These are phyloP conservation scores for Physocephala rufipes DNA, from an alignment of 2,888 invertebrate species.

Conservation along the genomic window DNA sequence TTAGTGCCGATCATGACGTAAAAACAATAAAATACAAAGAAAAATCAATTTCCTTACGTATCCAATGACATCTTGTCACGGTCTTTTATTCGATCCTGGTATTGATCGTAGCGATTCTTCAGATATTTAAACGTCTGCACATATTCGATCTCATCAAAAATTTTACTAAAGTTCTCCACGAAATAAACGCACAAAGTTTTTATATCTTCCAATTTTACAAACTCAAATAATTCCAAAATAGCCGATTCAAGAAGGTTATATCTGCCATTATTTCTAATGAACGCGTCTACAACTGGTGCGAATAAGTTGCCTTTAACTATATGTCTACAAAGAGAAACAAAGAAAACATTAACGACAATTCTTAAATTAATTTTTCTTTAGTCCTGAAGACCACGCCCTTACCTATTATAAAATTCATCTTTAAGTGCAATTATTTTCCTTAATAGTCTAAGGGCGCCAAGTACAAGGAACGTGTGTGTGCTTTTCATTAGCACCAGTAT, in stretches of 20 bases:
- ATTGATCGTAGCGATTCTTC: conserved; percentile 87
- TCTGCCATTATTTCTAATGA: conserved; percentile 94
- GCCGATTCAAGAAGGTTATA: conserved; percentile 99
- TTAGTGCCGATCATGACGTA: background rate
- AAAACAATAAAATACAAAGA: background rate
- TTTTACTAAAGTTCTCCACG: conserved; percentile 95
- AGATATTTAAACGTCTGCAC: conserved; percentile 97
- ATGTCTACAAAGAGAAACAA: conserved; percentile 71
- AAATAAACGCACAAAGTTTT: conserved; percentile 91
- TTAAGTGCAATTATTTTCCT: conserved; percentile 96
- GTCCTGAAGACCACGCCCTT: conserved; percentile 33
- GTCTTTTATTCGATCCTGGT: conserved; percentile 90
- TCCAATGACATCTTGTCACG: conserved; percentile 78
- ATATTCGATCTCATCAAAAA: conserved; percentile 94
- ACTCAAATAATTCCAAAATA: conserved; percentile 99
- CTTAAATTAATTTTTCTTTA: background rate
- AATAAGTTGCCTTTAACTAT: conserved; percentile 95
- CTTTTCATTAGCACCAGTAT: conserved; percentile 97
- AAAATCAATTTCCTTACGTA: conserved; percentile 67
- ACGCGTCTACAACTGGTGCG: conserved; percentile 95
- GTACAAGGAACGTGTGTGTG: conserved; percentile 95
- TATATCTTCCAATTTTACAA: conserved; percentile 93
- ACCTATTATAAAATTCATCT: conserved; percentile 95
- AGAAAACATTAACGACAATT: background rate
- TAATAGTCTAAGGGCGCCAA: conserved; percentile 96